A percentile compares a stretch with the other conserved stretches of the same genome.
phyloP scores from a whole-genome alignment of 2,113 vertebrate species.

The Menura novaehollandiae region DNA sequence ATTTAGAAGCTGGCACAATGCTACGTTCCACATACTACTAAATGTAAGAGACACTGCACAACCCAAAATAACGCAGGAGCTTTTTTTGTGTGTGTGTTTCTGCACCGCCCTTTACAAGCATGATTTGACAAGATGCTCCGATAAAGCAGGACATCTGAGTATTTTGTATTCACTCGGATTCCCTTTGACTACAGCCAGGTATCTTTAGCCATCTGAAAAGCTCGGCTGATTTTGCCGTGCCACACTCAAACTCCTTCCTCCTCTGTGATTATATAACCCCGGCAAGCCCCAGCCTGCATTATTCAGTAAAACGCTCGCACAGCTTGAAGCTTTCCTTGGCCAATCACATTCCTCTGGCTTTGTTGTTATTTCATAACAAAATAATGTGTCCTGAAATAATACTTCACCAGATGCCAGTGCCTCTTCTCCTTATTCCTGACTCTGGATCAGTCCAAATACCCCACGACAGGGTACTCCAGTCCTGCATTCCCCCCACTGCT shows the following conservation, averaged over 20 bases:
- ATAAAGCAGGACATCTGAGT: neutral
- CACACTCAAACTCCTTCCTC: neutral
- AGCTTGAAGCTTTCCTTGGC: constrained; percentile 12
- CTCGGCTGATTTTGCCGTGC: neutral
- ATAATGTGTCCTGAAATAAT: constrained; percentile 39
- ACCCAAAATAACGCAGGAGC: neutral
- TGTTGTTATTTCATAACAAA: constrained; percentile 46
- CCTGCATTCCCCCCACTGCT: neutral
- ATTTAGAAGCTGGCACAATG: neutral
- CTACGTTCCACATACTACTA: neutral
- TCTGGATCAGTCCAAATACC: neutral
- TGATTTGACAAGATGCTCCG: neutral
- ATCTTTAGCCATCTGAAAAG: neutral
- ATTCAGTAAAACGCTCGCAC: neutral
- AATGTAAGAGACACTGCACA: neutral
- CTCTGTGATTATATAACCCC: neutral
- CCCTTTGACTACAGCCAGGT: neutral
- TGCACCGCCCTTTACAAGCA: neutral
- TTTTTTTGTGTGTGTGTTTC: neutral
- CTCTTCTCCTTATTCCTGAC: neutral
- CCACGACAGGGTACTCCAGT: fast-evolving
- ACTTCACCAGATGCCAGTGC: neutral
- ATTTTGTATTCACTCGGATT: neutral
- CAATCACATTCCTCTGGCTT: constrained; percentile 1
- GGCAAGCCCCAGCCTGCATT: constrained; percentile 26